These are phyloP conservation scores for Neopipo cinnamomea DNA, from an alignment of 2,113 vertebrate genomes.

Conservation along the genomic window DNA sequence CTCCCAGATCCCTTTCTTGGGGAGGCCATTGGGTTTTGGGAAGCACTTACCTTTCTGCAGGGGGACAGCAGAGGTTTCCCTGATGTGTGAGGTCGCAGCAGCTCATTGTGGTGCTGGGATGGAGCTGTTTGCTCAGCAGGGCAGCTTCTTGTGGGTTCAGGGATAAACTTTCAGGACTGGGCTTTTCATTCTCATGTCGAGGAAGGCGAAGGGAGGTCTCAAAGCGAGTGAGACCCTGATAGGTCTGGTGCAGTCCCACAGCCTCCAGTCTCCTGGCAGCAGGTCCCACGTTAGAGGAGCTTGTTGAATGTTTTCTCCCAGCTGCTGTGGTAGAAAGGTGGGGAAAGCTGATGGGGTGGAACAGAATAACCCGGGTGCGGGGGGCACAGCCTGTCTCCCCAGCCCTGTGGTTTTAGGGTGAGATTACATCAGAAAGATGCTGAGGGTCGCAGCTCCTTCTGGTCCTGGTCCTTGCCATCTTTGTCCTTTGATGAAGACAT, in stretches of 20 bases:
- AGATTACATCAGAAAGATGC: fast-evolving
- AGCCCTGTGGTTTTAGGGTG: fast-evolving
- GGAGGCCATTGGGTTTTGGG: neutral
- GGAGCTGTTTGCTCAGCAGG: neutral
- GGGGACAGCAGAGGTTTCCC: neutral
- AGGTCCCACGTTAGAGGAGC: neutral
- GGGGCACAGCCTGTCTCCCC: neutral
- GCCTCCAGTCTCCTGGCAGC: too few species aligned
- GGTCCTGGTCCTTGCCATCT: fast-evolving
- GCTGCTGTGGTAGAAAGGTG: neutral
- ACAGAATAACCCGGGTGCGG: fast-evolving
- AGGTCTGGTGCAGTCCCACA: neutral
- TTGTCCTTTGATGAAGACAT: neutral
- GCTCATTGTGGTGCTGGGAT: neutral
- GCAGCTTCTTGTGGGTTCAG: neutral
- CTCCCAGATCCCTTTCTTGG: neutral
- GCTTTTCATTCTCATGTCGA: fast-evolving
- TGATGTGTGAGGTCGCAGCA: neutral
- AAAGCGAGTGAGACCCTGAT: neutral
- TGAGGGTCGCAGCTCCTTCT: fast-evolving
- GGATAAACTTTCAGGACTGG: neutral
- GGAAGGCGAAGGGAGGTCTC: neutral
- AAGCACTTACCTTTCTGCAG: neutral
- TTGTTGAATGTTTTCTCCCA: neutral
- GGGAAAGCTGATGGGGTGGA: neutral